These are phyloP conservation scores for Brachyrhaphis roseni DNA, from an alignment of 2,797 vertebrate genomes.

Conservation along the genomic window DNA sequence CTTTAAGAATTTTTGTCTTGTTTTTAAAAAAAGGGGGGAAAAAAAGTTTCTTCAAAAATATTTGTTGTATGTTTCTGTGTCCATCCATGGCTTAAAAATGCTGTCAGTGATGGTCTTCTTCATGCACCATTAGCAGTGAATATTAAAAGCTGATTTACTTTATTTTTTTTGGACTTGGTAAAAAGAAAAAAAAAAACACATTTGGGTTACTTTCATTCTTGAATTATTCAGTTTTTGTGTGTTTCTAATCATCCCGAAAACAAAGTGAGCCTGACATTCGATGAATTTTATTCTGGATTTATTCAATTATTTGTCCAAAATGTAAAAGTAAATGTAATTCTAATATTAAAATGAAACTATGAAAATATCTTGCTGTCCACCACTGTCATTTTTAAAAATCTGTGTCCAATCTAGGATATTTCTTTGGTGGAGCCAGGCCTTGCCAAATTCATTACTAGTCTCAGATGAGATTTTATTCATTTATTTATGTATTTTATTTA, in stretches of 20 bases:
- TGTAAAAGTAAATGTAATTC: slow-evolving; percentile 84
- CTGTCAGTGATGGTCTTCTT: slow-evolving; percentile 74
- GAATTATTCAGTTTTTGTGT: slow-evolving; percentile 63
- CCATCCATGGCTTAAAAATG: slow-evolving; percentile 70
- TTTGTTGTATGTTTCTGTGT: slow-evolving; percentile 78
- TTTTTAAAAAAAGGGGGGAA: slow-evolving; percentile 39
- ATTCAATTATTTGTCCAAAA: slow-evolving; percentile 82
- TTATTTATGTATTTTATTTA: neutral
- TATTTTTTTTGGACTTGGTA: slow-evolving; percentile 63
- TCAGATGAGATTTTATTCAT: neutral
- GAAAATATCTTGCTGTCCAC: slow-evolving; percentile 57
- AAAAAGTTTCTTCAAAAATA: slow-evolving; percentile 64
- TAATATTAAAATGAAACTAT: slow-evolving; percentile 79
- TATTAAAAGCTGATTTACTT: slow-evolving; percentile 70
- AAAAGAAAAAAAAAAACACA: slow-evolving; percentile 30
- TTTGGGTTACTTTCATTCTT: slow-evolving; percentile 58
- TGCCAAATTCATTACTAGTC: slow-evolving; percentile 9
- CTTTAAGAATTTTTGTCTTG: slow-evolving; percentile 58
- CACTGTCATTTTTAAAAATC: slow-evolving; percentile 25
- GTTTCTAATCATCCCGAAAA: slow-evolving; percentile 64
- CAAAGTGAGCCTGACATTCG: slow-evolving; percentile 77
- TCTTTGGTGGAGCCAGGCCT: slow-evolving; percentile 8
- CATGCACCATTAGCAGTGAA: slow-evolving; percentile 72
- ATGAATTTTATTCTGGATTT: slow-evolving; percentile 79
- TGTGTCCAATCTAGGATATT: neutral